phyloP scores from a whole-genome alignment of 2,797 vertebrate genomes.

The Sibirionetta formosa region DNA sequence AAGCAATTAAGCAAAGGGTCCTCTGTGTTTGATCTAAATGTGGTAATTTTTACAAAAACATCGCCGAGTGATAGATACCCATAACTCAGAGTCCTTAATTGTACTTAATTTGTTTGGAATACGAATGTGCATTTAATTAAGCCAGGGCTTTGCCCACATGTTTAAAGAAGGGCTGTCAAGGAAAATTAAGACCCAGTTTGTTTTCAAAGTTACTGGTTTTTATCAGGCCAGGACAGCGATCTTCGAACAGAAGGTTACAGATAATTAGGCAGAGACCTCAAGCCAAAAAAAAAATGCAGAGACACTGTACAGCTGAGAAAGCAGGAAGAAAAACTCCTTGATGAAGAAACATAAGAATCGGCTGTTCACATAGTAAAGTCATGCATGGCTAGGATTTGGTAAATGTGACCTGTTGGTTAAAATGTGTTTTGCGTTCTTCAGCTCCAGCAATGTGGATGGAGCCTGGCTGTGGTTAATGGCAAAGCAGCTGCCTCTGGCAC shows the following conservation, averaged over 20 bases:
- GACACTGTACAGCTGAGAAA: conserved; percentile 73
- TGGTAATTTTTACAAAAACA: conserved; percentile 99
- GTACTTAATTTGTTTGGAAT: conserved; percentile 99
- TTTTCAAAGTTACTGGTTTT: conserved; percentile 95
- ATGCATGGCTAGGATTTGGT: conserved; percentile 65
- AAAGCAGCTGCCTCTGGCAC: conserved; percentile 14
- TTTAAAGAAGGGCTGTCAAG: conserved; percentile 97
- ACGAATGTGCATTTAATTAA: conserved; percentile 99
- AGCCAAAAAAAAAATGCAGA: conserved; percentile 69
- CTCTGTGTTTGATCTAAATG: conserved; percentile 97
- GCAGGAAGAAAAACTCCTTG: conserved; percentile 55
- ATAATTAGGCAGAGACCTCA: conserved; percentile 91
- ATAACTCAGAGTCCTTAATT: conserved; percentile 99
- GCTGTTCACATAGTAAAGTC: conserved; percentile 55
- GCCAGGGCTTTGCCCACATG: conserved; percentile 90
- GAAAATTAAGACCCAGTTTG: conserved; percentile 98
- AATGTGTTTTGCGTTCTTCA: conserved; percentile 54
- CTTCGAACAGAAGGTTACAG: conserved; percentile 91
- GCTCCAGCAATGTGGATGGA: background rate
- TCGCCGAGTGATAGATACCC: conserved; percentile 98
- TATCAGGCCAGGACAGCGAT: conserved; percentile 90
- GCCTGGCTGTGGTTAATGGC: background rate
- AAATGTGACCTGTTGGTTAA: conserved; percentile 61
- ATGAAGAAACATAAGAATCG: conserved; percentile 72
- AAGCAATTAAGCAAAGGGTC: conserved; percentile 98